Evolutionary conservation across 2,113 vertebrate genomes (phyloP).

Genomic region (Menidia beryllina): DNA sequence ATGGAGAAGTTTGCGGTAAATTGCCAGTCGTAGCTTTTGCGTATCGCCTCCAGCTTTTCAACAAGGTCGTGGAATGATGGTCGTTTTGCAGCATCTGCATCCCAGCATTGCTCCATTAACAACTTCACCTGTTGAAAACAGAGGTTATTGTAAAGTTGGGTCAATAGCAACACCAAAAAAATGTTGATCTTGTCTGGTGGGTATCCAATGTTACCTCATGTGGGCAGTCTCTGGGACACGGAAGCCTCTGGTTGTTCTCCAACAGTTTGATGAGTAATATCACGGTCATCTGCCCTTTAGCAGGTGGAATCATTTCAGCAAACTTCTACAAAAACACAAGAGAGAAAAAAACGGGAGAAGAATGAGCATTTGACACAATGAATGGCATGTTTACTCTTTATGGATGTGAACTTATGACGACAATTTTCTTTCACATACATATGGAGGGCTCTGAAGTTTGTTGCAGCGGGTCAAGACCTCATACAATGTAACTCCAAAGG

Average conservation of each 20-base stretch:
- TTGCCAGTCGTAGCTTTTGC: conserved; percentile 62
- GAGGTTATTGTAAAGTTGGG: background rate
- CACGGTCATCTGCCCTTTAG: conserved; percentile 85
- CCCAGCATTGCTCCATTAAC: conserved; percentile 90
- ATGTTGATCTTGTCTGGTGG: background rate
- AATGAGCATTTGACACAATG: background rate
- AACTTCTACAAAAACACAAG: conserved; percentile 83
- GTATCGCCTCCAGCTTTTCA: conserved; percentile 75
- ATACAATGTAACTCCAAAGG: conserved; percentile 92
- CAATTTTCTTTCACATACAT: conserved; percentile 70
- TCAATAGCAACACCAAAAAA: background rate
- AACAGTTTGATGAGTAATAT: conserved; percentile 85
- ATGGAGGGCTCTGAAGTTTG: conserved; percentile 83
- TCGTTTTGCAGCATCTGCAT: conserved; percentile 79
- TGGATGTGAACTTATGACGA: background rate
- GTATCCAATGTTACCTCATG: conserved; percentile 80
- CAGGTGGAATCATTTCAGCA: conserved; percentile 82
- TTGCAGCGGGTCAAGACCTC: conserved; percentile 91
- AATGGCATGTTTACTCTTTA: background rate
- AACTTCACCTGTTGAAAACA: conserved; percentile 64
- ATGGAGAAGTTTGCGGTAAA: conserved; percentile 66
- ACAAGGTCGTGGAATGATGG: conserved; percentile 85
- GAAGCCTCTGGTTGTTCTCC: conserved; percentile 83
- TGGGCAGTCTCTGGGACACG: conserved; percentile 85
- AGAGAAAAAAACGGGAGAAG: background rate